These are phyloP conservation scores for Calliscelio sp. DNA, from an alignment of 2,888 invertebrate species.

Conservation along the genomic window DNA sequence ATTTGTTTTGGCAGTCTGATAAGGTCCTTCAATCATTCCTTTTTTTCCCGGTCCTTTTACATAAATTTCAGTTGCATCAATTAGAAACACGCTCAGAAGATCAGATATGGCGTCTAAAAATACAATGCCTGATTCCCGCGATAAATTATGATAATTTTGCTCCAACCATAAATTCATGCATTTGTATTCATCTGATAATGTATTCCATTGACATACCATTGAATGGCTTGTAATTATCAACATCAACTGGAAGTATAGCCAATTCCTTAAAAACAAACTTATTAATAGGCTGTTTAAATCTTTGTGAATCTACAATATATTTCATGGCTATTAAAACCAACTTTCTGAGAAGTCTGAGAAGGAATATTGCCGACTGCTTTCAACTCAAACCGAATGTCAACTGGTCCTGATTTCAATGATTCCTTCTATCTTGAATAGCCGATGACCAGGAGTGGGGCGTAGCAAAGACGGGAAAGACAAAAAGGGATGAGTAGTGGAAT, in stretches of 20 bases:
- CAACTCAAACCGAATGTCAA: no score
- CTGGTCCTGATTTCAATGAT: no score
- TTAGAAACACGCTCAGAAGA: conserved; percentile 8
- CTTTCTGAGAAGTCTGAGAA: no score
- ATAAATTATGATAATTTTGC: conserved; percentile 42
- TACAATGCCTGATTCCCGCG: conserved; percentile 26
- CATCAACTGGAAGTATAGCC: conserved; percentile 2
- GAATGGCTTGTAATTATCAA: neutral
- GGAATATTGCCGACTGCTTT: no score
- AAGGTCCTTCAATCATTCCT: conserved; percentile 19
- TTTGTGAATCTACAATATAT: no score
- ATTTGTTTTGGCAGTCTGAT: conserved; percentile 20
- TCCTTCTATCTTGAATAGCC: no score
- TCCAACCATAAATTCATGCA: conserved; percentile 32
- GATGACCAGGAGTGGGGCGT: no score
- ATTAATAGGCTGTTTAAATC: no score
- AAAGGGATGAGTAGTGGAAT: no score
- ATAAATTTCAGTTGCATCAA: conserved; percentile 39
- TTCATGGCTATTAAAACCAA: no score
- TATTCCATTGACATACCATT: conserved; percentile 22
- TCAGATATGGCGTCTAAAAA: conserved; percentile 7
- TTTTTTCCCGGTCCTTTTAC: conserved; percentile 36
- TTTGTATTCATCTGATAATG: conserved; percentile 41
- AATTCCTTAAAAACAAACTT: no score
- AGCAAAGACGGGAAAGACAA: no score